Evolutionary conservation across 2,888 invertebrate species (phyloP).

Genomic region (Gortyna flavago): DNA sequence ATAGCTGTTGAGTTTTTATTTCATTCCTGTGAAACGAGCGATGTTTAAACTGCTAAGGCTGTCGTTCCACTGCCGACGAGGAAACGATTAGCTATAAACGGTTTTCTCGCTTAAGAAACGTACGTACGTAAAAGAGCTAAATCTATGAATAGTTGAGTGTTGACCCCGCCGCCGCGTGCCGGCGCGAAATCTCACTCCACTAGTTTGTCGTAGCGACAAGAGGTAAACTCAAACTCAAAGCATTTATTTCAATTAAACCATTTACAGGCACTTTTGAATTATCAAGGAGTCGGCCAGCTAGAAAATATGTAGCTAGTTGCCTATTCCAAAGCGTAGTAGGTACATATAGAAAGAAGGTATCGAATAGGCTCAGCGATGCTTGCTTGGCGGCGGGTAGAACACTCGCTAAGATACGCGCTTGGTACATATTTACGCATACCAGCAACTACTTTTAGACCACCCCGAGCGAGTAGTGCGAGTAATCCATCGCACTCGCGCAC

Average conservation of each 20-base stretch:
- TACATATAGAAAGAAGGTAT: too few relatives aligned
- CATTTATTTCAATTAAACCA: not conserved
- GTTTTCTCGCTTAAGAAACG: not conserved
- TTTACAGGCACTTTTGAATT: not conserved
- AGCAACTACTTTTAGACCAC: not conserved
- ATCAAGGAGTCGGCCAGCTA: not conserved
- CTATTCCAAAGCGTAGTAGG: not conserved
- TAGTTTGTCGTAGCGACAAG: not conserved
- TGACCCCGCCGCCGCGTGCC: not conserved
- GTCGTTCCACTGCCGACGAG: too few relatives aligned
- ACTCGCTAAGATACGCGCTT: not conserved
- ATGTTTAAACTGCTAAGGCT: slow-evolving; percentile 11
- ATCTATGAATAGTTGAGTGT: not conserved
- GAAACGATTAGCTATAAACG: not conserved
- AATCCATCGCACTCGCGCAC: too few relatives aligned
- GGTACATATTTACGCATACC: not conserved
- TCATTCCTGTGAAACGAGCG: slow-evolving; percentile 17
- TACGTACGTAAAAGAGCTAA: not conserved
- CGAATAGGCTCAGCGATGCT: not conserved
- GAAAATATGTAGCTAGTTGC: not conserved
- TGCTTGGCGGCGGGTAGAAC: not conserved
- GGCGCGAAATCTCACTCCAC: not conserved
- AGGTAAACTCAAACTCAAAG: not conserved
- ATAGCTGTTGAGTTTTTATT: slow-evolving; percentile 46
- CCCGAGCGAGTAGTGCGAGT: not conserved